Evolutionary conservation across 2,113 vertebrate genomes (phyloP).

Genomic region (Oreocharis arfaki): DNA sequence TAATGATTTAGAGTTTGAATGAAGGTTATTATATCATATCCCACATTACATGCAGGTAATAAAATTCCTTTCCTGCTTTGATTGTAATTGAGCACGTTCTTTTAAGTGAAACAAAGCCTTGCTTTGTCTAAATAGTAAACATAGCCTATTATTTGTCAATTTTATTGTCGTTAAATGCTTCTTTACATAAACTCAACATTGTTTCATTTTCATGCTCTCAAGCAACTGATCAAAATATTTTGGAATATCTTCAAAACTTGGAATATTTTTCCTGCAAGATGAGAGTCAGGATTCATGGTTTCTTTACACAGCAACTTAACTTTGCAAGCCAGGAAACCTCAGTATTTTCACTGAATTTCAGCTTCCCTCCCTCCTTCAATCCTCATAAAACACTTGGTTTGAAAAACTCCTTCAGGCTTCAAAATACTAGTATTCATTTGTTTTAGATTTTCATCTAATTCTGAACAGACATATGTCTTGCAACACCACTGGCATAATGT

Average conservation of each 20-base stretch:
- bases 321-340: background rate
- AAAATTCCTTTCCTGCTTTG: slow-evolving; percentile 70
- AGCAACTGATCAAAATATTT: slow-evolving; percentile 19
- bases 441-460: background rate
- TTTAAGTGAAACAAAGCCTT: slow-evolving; percentile 71
- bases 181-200: background rate
- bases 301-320: background rate
- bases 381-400: background rate
- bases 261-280: background rate
- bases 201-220: background rate
- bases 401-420: background rate
- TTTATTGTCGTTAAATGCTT: slow-evolving; percentile 51
- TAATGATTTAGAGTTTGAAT: slow-evolving; percentile 72
- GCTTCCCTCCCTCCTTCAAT: background rate
- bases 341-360: background rate
- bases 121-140: slow-evolving; percentile 59
- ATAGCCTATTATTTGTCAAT: slow-evolving; percentile 60
- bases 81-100: slow-evolving; percentile 73
- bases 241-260: background rate
- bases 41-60: slow-evolving; percentile 66
- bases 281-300: background rate
- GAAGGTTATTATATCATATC: slow-evolving; percentile 72
- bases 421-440: background rate
- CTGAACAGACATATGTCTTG: background rate
- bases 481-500: no score